phyloP scores from a whole-genome alignment of 1,140 invertebrate genomes.

The Drosophila virilis region DNA sequence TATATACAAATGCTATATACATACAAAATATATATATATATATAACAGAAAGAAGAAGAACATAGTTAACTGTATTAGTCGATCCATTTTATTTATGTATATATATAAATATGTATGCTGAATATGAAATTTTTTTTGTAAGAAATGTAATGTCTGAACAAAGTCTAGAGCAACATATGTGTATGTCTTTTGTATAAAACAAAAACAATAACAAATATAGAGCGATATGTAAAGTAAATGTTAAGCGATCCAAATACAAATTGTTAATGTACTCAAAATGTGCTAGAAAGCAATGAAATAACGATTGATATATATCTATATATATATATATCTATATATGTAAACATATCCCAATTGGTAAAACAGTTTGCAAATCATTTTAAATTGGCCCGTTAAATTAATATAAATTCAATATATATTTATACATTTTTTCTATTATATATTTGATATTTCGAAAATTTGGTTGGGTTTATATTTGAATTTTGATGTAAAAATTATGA shows the following conservation, averaged over 20 bases:
- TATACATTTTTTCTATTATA: constrained; percentile 26
- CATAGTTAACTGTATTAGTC: constrained; percentile 60
- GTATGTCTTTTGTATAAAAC: constrained; percentile 41
- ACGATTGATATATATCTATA: constrained; percentile 26
- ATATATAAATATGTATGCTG: constrained; percentile 27
- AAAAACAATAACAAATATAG: constrained; percentile 30
- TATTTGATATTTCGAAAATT: constrained; percentile 19
- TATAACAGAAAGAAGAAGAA: constrained; percentile 4
- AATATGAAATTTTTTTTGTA: constrained; percentile 39
- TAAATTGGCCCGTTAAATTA: constrained; percentile 15
- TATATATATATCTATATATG: constrained; percentile 17
- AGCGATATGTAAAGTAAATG: constrained; percentile 28
- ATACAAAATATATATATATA: constrained; percentile 8
- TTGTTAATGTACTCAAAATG: constrained; percentile 47
- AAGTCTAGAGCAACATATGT: constrained; percentile 3
- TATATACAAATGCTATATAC: constrained; percentile 37
- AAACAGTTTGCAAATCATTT: constrained; percentile 3
- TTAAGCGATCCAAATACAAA: constrained; percentile 26
- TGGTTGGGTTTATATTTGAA: constrained; percentile 34
- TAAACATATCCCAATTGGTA: constrained; percentile 39
- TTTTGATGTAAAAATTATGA: constrained; percentile 36
- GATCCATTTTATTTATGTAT: constrained; percentile 49
- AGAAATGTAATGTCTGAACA: constrained; percentile 54
- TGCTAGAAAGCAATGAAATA: constrained; percentile 23
- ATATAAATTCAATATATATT: neutral